Evolutionary conservation across 1,140 invertebrate species (phyloP).

Genomic region (Neodiprion fabricii): DNA sequence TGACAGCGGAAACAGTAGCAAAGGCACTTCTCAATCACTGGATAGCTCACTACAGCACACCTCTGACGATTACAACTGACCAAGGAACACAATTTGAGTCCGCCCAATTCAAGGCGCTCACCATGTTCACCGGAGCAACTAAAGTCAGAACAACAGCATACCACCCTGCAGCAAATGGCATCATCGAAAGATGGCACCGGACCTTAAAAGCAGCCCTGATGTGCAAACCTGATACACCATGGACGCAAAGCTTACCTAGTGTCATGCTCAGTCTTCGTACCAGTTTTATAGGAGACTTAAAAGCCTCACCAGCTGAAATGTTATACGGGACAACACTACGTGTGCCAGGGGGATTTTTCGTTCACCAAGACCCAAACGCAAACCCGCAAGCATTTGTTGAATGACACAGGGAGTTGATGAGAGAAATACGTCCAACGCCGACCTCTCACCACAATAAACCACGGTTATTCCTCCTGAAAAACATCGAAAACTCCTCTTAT

Average conservation of each 20-base stretch:
- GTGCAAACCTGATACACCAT: conserved; percentile 15
- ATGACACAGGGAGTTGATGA: conserved; percentile 24
- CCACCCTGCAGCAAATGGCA: conserved; percentile 27
- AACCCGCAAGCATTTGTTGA: conserved; percentile 24
- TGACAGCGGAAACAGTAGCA: conserved; percentile 37
- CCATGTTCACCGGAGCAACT: neutral
- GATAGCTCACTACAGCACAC: conserved; percentile 47
- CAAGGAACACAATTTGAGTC: conserved; percentile 35
- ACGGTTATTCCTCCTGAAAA: conserved; percentile 15
- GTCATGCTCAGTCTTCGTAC: conserved; percentile 39
- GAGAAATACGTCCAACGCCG: conserved; percentile 23
- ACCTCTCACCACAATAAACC: conserved; percentile 30
- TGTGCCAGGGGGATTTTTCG: conserved; percentile 49
- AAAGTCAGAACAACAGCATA: conserved; percentile 24
- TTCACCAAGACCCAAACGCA: neutral
- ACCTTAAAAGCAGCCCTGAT: conserved; percentile 29
- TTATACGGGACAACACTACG: conserved; percentile 37
- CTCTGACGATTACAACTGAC: conserved; percentile 26
- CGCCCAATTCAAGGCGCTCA: conserved; percentile 20
- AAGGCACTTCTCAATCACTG: conserved; percentile 45
- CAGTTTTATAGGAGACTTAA: conserved; percentile 34
- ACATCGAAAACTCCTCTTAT: conserved; percentile 23
- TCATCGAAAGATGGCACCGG: conserved; percentile 31
- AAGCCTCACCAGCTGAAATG: conserved; percentile 31
- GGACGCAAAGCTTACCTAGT: conserved; percentile 26